These are phyloP conservation scores for Cyprinodon brontotheroides DNA, from an alignment of 2,113 vertebrate species.

Conservation along the genomic window DNA sequence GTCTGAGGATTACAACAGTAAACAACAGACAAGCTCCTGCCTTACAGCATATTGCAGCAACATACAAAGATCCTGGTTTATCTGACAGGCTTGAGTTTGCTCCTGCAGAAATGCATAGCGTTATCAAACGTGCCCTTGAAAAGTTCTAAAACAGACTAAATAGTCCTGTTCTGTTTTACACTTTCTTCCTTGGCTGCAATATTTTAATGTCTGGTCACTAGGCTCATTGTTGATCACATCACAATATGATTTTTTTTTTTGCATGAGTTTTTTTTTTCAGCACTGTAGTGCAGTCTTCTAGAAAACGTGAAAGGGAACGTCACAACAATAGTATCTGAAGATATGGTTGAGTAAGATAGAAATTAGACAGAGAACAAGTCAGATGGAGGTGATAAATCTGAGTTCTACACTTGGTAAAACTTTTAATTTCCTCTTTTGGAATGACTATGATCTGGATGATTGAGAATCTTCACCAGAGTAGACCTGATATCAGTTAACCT, in stretches of 20 bases:
- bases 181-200: slow-evolving; percentile 23
- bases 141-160: slow-evolving; percentile 62
- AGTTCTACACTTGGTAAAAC: slow-evolving; percentile 37
- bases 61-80: background rate
- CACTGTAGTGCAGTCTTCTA: background rate
- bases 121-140: slow-evolving; percentile 61
- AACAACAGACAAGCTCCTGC: background rate
- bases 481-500: background rate
- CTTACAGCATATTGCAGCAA: background rate
- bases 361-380: slow-evolving; percentile 9
- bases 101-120: slow-evolving; percentile 21
- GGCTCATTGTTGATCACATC: slow-evolving; percentile 23
- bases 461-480: no score
- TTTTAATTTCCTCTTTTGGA: no score
- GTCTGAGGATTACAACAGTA: background rate
- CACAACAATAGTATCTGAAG: background rate
- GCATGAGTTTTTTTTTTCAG: background rate
- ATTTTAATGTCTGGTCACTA: slow-evolving; percentile 51
- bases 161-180: slow-evolving; percentile 50
- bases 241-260: background rate
- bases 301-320: background rate
- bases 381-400: background rate
- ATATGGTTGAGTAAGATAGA: background rate
- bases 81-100: background rate
- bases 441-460: no score